Base-by-base conservation (phyloP, 2,113 vertebrate species). In the Corythornis vintsioides region DNA sequence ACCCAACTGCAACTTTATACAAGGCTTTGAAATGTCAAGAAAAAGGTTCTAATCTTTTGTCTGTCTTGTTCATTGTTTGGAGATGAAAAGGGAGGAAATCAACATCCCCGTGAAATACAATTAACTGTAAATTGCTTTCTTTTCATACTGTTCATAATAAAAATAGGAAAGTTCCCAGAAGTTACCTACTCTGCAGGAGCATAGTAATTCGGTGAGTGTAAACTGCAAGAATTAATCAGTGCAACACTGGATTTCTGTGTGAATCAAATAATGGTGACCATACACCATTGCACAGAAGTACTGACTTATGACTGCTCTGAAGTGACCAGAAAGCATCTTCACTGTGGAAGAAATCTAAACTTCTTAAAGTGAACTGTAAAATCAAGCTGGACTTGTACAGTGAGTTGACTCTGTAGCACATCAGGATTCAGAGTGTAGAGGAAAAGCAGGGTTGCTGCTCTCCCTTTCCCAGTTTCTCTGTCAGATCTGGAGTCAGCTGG, bases 11-110 rank as follows among this genome's bases (percentile, higher is more conserved):
- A 97, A 96, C 94, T 95, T 82, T 91, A 78, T 60, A 64, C 73
- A 90, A 52, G 5, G 57, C 97, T 97, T 97, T 97, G 97, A 96
- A 96, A 95, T 90, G 84, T 92, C 80, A 66, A 95, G 92, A 95
- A 95, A 97, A 92, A 50, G 50, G 43, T 95, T 96, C 75, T 96
- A 97, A 96, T 97, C 97, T 95, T 91, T 89, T 83, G 85, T 33
- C 92, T 94, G 77, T 96, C 89, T 94, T 94, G 50, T 40, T 96
- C 96, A 97, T 97, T 98, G 97, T 97, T 96, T 79, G 53, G 90
- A 97, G 97, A 97, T 98, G 97, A 98, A 97, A 97, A 96, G 96
- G 55, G 91, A 94, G 94, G 97, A 97, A 96, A 93, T 94, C 92
- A 95, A 90, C 96, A 83, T 93, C 90, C 82, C 89, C 88, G 69